phyloP scores from a whole-genome alignment of 1,140 invertebrate genomes.

The Latrodectus geometricus region DNA sequence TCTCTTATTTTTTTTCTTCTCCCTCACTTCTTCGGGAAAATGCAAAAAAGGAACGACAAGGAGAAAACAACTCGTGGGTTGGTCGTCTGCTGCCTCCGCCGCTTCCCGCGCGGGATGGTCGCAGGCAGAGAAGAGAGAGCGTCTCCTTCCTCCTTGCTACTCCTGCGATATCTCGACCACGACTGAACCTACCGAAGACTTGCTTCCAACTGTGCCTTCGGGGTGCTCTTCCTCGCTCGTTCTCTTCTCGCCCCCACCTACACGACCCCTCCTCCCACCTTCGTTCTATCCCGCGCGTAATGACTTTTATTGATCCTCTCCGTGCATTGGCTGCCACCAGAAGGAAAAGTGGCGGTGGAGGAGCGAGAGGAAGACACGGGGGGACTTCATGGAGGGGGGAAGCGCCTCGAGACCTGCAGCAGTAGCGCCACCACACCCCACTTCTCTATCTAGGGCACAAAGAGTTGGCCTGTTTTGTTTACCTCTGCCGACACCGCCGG shows the following conservation, averaged over 20 bases:
- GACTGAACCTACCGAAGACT: conserved; percentile 26
- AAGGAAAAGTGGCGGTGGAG: background rate
- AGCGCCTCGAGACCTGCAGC: conserved; percentile 54
- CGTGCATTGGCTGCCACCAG: conserved; percentile 53
- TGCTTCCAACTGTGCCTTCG: background rate
- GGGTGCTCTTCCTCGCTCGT: conserved; percentile 31
- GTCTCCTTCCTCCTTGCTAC: background rate
- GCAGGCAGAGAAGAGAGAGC: conserved; percentile 8
- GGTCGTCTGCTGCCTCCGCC: background rate
- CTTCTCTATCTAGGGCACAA: conserved; percentile 61
- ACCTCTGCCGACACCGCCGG: conserved; percentile 58
- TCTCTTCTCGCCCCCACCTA: conserved; percentile 2
- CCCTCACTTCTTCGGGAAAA: background rate
- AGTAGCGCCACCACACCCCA: conserved; percentile 44
- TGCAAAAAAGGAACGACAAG: background rate
- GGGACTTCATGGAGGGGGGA: background rate
- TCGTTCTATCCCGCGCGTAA: conserved; percentile 59
- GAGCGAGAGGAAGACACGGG: background rate
- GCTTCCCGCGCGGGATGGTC: background rate
- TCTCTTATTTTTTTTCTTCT: background rate
- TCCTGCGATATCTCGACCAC: conserved; percentile 35
- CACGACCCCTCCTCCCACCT: background rate
- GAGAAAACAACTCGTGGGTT: background rate
- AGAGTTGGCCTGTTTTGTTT: conserved; percentile 63
- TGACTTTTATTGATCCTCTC: conserved; percentile 62